Evolutionary conservation across 2,113 vertebrate genomes (phyloP), one percentile per base, ranked within the genome.

Genomic region (Stigmatopora nigra): DNA sequence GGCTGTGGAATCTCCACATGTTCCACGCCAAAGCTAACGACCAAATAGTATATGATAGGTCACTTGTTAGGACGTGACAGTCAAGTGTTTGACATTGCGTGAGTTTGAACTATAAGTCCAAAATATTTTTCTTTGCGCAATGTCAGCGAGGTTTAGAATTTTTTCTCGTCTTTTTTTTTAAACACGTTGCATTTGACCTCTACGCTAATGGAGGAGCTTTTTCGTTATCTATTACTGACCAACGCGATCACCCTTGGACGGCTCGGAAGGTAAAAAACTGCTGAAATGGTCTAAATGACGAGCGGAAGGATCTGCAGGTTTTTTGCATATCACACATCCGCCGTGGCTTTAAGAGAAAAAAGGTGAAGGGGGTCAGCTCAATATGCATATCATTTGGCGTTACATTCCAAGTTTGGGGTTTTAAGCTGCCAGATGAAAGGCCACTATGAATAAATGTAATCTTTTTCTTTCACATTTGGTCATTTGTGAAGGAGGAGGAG

Each of bases 301-400:
- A 85, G 81, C 81, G 62, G 65, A 76, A 83, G 82, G 84, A 86
- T 85, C 75, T 80, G 74, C 48, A 56, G 71, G 62, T 70, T 72
- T 82, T 87, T 88, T 89, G 87, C 87, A 86, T 88, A 85, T 87
- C 87, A 68, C 80, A 69, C 76, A 77, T 79, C 76, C 67, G 74
- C 77, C 20, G 53, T 84, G 81, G 88, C 85, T 87, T 87, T 88
- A 82, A 85, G 81, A 82, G 59, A n/a, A 7, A 84, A 73, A 79
- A 72, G 86, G 85, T 83, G 81, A 82, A 65, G 68, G 79, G 82
- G 88, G 86, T 89, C 88, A 87, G 77, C 78, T 76, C 82, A 84
- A 85, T 89, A 88, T 89, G 85, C 88, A 89, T 89, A 88, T 86
- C 60, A 88, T 88, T 89, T 89, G 78, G 77, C 83, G 84, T 83